Evolutionary conservation across 2,888 invertebrate genomes (phyloP).

Genomic region (Azorinus chamasolen): DNA sequence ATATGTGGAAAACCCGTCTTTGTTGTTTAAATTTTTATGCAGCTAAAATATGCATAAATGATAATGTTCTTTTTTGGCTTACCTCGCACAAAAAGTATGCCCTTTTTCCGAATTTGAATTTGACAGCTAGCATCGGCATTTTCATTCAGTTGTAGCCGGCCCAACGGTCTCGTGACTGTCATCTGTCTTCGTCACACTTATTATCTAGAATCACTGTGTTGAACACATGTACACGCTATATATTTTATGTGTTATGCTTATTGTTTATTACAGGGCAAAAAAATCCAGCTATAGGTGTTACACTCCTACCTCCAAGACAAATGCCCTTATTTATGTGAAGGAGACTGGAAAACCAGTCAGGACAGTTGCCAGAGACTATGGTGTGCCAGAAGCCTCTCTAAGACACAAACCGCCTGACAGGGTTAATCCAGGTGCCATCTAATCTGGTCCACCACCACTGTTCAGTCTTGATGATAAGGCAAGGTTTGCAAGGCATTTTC

Average conservation of each 20-base stretch:
- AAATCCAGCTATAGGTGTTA: background rate
- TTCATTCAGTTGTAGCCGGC: too few species aligned
- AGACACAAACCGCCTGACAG: slow-evolving; percentile 29
- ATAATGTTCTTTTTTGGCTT: too few species aligned
- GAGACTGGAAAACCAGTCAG: slow-evolving; percentile 13
- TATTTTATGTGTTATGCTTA: background rate
- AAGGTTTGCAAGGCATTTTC: slow-evolving; percentile 5
- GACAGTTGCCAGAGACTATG: slow-evolving; percentile 11
- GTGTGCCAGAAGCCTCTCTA: slow-evolving; percentile 27
- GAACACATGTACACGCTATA: too few species aligned
- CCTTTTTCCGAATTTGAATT: too few species aligned
- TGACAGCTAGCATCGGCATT: too few species aligned
- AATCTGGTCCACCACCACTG: slow-evolving; percentile 11
- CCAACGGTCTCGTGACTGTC: slow-evolving; percentile 12
- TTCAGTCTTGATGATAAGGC: slow-evolving; percentile 15
- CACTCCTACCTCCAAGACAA: slow-evolving; percentile 7
- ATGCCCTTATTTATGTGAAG: slow-evolving; percentile 11
- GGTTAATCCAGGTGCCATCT: slow-evolving; percentile 24
- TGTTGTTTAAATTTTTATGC: background rate
- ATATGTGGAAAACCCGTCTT: slow-evolving; percentile 5
- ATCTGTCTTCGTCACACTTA: background rate
- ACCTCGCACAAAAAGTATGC: too few species aligned
- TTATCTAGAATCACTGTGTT: too few species aligned
- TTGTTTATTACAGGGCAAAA: background rate
- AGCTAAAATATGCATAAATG: too few species aligned